These are phyloP conservation scores for Chrysolina oricalcia DNA, from an alignment of 2,888 invertebrate species.

Conservation along the genomic window DNA sequence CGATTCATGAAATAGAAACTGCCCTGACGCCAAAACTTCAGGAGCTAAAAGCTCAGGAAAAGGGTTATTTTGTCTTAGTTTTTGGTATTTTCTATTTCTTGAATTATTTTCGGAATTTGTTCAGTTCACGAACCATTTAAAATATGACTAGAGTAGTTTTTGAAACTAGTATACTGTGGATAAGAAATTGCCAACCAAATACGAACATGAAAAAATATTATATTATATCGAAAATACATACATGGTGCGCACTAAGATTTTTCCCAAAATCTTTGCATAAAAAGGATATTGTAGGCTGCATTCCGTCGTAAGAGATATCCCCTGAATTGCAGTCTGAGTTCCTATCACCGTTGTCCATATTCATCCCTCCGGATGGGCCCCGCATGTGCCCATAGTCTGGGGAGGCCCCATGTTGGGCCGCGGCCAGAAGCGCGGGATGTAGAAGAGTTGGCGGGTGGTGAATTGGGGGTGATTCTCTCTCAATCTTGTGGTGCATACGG, in stretches of 20 bases:
- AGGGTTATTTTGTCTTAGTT: no score
- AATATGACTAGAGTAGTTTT: neutral
- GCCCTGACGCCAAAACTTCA: no score
- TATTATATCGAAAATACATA: slow-evolving; percentile 55
- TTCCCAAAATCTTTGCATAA: slow-evolving; percentile 73
- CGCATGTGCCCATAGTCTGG: slow-evolving; percentile 86
- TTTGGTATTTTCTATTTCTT: no score
- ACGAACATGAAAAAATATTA: neutral
- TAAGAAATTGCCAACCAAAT: neutral
- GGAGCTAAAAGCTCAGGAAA: no score
- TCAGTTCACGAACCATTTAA: no score
- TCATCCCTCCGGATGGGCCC: slow-evolving; percentile 72
- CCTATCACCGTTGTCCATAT: slow-evolving; percentile 88
- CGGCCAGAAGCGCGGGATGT: slow-evolving; percentile 89
- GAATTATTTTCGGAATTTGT: no score
- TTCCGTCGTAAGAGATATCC: slow-evolving; percentile 92
- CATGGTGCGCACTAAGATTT: slow-evolving; percentile 65
- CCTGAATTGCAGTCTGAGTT: slow-evolving; percentile 94
- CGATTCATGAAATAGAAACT: no score
- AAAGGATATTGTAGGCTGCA: slow-evolving; percentile 98
- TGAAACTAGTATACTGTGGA: neutral
- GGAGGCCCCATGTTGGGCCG: slow-evolving; percentile 86
- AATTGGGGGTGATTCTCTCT: slow-evolving; percentile 88
- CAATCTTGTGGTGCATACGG: slow-evolving; percentile 80
- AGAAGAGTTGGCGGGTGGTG: slow-evolving; percentile 89